Percentiles rank a stretch among this genome's conserved stretches.
These are phyloP conservation scores for Acrobasis consociella DNA, from an alignment of 2,888 invertebrate genomes.

Conservation along the genomic window DNA sequence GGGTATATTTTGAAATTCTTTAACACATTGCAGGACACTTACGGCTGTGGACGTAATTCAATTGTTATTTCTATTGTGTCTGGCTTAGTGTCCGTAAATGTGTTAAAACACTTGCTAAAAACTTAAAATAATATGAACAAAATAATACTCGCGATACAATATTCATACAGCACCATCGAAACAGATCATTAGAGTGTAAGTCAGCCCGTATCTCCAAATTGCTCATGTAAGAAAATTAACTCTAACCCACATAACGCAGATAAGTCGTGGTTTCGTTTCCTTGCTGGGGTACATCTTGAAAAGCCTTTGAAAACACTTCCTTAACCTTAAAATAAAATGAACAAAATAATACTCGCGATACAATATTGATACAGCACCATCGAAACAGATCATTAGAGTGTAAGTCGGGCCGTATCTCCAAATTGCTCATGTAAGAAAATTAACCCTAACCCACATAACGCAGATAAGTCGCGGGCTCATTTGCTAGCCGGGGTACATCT, in stretches of 20 bases:
- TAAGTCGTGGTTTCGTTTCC: conserved; percentile 83
- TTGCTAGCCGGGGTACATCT: conserved; percentile 82
- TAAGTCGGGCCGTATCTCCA: conserved; percentile 72
- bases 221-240: conserved; percentile 82
- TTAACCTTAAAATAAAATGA: neutral
- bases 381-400: conserved; percentile 45
- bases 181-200: conserved; percentile 53
- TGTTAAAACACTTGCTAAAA: neutral
- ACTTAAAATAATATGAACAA: neutral
- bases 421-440: conserved; percentile 82
- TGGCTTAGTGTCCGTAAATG: no score
- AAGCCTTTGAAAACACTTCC: conserved; percentile 43
- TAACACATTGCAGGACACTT: no score
- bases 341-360: neutral
- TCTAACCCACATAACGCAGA: conserved; percentile 80
- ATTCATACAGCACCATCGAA: conserved; percentile 6
- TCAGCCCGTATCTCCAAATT: conserved; percentile 76
- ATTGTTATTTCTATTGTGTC: no score
- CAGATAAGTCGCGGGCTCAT: conserved; percentile 82
- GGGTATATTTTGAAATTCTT: conserved; percentile 83
- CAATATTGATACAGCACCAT: neutral
- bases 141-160: neutral
- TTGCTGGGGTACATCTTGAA: conserved; percentile 82
- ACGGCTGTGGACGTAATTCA: no score
- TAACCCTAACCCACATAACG: conserved; percentile 81